These are phyloP conservation scores for Cervus canadensis DNA, from an alignment of 2,113 vertebrate genomes.

Conservation along the genomic window DNA sequence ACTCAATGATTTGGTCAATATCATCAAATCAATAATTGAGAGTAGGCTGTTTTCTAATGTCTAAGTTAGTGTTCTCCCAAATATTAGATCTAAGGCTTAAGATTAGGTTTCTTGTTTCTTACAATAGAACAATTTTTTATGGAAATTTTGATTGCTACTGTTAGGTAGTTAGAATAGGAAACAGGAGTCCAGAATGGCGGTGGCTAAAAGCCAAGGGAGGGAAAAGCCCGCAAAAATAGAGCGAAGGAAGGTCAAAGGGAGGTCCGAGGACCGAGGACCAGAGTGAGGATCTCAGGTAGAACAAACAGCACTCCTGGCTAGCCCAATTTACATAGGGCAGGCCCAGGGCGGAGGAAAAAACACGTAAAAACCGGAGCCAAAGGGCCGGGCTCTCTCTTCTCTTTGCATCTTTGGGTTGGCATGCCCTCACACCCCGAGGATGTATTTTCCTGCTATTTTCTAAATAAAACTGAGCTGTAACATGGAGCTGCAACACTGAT, in stretches of 20 bases:
- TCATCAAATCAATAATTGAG: neutral
- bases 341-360: neutral
- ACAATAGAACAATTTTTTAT: neutral
- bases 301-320: neutral
- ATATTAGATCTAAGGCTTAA: neutral
- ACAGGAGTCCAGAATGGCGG: neutral
- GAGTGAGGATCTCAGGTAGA: neutral
- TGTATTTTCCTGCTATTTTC: neutral
- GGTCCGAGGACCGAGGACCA: accelerated
- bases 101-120: neutral
- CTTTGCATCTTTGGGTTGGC: neutral
- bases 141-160: neutral
- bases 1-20: neutral
- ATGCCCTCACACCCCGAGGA: neutral
- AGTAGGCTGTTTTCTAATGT: neutral
- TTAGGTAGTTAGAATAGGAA: neutral
- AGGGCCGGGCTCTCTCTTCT: neutral
- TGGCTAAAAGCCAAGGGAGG: neutral
- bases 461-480: neutral
- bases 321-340: neutral
- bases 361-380: neutral
- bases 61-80: neutral
- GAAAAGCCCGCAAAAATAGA: neutral
- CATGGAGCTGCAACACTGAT: neutral
- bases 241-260: neutral